phyloP scores from a whole-genome alignment of 2,113 vertebrate genomes.

The Nansenia antarctica region DNA sequence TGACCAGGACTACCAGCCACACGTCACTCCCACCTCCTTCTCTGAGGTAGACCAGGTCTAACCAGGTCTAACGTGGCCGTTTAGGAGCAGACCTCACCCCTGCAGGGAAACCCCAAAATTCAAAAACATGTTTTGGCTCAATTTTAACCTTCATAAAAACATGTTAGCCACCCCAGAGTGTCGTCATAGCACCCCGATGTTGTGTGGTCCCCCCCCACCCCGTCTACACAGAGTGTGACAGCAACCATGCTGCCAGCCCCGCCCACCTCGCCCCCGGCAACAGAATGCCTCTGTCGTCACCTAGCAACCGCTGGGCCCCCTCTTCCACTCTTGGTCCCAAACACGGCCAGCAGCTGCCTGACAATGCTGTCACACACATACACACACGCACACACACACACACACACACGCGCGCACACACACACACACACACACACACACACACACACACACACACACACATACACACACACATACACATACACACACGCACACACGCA shows the following conservation, averaged over 20 bases:
- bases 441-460: conserved; percentile 25
- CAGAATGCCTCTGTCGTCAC: conserved; percentile 56
- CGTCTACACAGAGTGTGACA: background rate
- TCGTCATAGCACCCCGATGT: background rate
- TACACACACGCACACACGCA: conserved; percentile 1
- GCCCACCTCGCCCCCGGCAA: conserved; percentile 26
- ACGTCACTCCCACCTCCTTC: too few species aligned
- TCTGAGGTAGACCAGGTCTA: too few species aligned
- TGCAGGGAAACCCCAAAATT: too few species aligned
- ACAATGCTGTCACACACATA: conserved; percentile 3
- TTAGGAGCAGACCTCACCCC: too few species aligned
- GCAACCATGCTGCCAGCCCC: conserved; percentile 20
- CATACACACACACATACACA: background rate
- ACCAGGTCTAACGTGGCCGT: too few species aligned
- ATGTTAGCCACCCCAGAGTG: background rate
- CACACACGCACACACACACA: background rate
- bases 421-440: background rate
- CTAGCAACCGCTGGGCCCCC: conserved; percentile 61
- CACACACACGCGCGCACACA: background rate
- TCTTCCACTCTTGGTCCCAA: conserved; percentile 31
- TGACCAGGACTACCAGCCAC: too few species aligned
- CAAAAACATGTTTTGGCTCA: too few species aligned
- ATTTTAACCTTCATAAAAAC: too few species aligned
- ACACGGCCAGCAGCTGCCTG: conserved; percentile 29
- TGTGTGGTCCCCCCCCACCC: background rate